Evolutionary conservation across 2,888 invertebrate genomes (phyloP).

Genomic region (Bimastos eiseni): DNA sequence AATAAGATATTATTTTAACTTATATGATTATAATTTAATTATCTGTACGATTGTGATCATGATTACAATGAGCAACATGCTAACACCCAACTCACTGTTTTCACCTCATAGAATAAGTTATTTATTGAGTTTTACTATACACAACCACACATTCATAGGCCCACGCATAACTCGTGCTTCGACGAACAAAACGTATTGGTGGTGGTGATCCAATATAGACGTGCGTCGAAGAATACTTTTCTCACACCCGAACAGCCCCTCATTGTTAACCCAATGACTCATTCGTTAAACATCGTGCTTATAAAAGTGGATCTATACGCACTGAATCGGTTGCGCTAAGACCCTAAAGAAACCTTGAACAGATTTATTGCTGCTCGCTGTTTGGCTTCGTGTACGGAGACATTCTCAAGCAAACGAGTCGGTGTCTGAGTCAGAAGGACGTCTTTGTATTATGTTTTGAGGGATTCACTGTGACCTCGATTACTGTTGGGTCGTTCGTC

Average conservation of each 20-base stretch:
- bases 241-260: neutral
- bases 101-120: too few relatives aligned
- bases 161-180: neutral
- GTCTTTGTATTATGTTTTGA: neutral
- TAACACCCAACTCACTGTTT: neutral
- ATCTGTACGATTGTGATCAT: too few relatives aligned
- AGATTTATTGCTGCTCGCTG: neutral
- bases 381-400: neutral
- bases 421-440: neutral
- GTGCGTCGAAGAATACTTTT: neutral
- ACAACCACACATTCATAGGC: neutral
- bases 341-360: neutral
- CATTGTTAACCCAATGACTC: neutral
- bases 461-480: neutral
- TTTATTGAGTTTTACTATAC: neutral
- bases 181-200: neutral
- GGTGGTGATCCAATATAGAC: neutral
- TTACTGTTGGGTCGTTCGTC: neutral
- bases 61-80: neutral
- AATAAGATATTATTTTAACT: neutral
- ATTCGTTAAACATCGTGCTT: neutral
- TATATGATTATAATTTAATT: neutral
- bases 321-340: neutral
- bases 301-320: neutral
- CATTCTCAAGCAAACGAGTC: neutral